Conservation (phyloP, 2,113 vertebrate species). For the Laticauda colubrina region DNA sequence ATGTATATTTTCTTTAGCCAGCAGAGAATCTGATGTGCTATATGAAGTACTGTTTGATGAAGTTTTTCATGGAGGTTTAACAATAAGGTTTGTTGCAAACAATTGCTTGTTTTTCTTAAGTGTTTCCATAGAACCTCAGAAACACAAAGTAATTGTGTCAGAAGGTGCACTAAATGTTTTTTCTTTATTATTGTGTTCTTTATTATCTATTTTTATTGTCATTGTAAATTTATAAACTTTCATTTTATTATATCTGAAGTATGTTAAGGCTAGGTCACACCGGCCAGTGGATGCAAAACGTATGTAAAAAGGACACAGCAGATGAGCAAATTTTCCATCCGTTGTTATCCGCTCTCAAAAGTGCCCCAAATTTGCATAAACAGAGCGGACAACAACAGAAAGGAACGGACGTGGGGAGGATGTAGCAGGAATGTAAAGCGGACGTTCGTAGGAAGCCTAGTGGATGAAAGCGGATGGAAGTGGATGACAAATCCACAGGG, state of each 20-base stretch:
- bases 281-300: too few species aligned
- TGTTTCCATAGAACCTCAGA: constrained; percentile 18
- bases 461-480: too few species aligned
- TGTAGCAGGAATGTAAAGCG: too few species aligned
- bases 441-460: too few species aligned
- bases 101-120: constrained; percentile 7
- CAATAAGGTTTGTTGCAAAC: constrained; percentile 80
- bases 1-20: constrained; percentile 72
- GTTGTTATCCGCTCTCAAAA: too few species aligned
- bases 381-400: too few species aligned
- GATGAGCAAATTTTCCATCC: too few species aligned
- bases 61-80: constrained; percentile 92
- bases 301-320: too few species aligned
- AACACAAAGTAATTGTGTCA: background rate
- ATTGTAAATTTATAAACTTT: background rate
- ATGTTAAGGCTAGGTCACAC: background rate
- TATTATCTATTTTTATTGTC: background rate
- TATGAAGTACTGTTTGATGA: constrained; percentile 98
- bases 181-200: background rate
- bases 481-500: too few species aligned
- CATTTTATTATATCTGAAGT: background rate
- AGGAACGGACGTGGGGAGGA: too few species aligned
- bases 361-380: too few species aligned
- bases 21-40: constrained; percentile 91
- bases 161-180: background rate